Percentiles rank a stretch among this genome's conserved stretches.
These are phyloP conservation scores for Monochamus saltuarius DNA, from an alignment of 1,140 invertebrate species.

Conservation along the genomic window DNA sequence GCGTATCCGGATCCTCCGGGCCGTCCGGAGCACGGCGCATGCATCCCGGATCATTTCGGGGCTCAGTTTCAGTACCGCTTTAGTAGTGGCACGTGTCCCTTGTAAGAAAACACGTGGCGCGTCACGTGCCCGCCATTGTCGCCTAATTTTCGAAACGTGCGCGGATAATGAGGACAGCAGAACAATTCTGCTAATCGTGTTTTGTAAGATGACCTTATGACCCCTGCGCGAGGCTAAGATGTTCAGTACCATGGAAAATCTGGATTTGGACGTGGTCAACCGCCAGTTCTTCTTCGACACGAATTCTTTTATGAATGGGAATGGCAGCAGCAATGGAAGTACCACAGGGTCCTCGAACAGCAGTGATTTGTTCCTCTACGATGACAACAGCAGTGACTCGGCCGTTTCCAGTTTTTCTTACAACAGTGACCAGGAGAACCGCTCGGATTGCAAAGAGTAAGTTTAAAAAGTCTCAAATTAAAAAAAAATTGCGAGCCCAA, in stretches of 20 bases:
- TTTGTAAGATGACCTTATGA: neutral
- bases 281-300: conserved; percentile 59
- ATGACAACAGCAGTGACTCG: conserved; percentile 58
- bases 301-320: conserved; percentile 51
- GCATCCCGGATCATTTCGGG: conserved; percentile 3
- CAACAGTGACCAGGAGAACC: conserved; percentile 61
- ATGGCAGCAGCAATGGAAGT: conserved; percentile 41
- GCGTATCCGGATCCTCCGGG: conserved; percentile 13
- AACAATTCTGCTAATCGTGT: neutral
- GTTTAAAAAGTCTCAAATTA: conserved; percentile 23
- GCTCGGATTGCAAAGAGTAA: conserved; percentile 52
- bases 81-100: neutral
- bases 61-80: conserved; percentile 6
- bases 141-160: conserved; percentile 11
- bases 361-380: conserved; percentile 56
- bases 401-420: conserved; percentile 56
- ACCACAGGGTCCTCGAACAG: conserved; percentile 47
- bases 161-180: neutral
- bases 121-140: neutral
- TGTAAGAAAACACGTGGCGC: neutral
- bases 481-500: too few relatives aligned
- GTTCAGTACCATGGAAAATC: conserved; percentile 55
- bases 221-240: neutral
- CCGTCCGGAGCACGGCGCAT: neutral
- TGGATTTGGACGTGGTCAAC: conserved; percentile 57